Conservation (phyloP, 2,113 vertebrate species). For the Tetrao urogallus region DNA sequence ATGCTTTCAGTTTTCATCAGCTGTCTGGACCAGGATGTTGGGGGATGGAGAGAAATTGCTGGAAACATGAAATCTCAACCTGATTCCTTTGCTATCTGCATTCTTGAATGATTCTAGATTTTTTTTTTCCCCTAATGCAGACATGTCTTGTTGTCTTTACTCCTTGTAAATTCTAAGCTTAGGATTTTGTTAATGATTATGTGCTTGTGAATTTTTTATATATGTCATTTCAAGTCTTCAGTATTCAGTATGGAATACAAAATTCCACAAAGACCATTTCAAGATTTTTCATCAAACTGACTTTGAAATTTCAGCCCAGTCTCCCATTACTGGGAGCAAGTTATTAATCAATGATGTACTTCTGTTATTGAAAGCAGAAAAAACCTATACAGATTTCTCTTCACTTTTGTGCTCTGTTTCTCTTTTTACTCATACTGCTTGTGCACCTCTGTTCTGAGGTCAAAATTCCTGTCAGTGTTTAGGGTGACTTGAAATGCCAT, state of each 20-base stretch:
- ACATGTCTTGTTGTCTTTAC: not conserved
- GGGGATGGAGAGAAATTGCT: not conserved
- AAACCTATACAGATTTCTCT: fast-evolving
- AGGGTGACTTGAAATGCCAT: not conserved
- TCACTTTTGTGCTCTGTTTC: not conserved
- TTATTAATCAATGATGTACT: not conserved
- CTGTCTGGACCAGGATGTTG: not conserved
- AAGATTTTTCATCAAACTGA: not conserved
- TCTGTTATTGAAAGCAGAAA: not conserved
- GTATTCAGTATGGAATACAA: not conserved
- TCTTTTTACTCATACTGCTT: not conserved
- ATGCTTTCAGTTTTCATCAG: not conserved
- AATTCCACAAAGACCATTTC: not conserved
- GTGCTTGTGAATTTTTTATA: not conserved
- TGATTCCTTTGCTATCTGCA: not conserved
- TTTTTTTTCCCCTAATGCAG: not conserved
- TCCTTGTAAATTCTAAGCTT: not conserved
- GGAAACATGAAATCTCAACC: not conserved
- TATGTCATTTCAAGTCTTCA: not conserved
- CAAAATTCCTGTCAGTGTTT: not conserved
- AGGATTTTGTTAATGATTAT: not conserved
- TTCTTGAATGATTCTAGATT: not conserved
- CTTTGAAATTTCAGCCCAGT: not conserved
- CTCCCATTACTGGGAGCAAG: not conserved
- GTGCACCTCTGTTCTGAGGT: not conserved